Evolutionary conservation across 2,888 invertebrate genomes (phyloP), one percentile per base, ranked within the genome.

Genomic region (Steinernema hermaphroditum): DNA sequence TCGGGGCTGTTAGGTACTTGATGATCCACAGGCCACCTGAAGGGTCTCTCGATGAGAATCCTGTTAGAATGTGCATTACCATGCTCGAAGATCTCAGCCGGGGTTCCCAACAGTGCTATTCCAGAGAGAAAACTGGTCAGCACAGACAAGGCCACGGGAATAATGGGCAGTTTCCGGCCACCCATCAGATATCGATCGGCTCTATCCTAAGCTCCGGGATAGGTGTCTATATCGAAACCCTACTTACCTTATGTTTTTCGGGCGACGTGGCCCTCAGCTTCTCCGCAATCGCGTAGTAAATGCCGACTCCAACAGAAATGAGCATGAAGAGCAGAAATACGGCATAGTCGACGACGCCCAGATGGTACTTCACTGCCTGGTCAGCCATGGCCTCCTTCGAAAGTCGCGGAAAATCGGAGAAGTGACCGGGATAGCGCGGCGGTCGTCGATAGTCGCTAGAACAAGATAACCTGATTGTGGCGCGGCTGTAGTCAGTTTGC

Each of bases 71-170:
- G 49, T 49, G 37, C 46, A 6, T 62, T 32, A 62, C 62, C 62
- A 62, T 62, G 62, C 16, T 62, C 62, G 29, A 62, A 71, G 24
- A 71, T 62, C 27, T 71, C 57, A 2, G 71, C 71, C 16, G 71
- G 71, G 0, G 44, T 62, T 54, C 71, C 71, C 27, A 71, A 24
- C 4, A 71, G 43, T 9, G 50, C 43, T 12, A 71, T 62, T 37
- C 71, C 71, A 22, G 71, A 71, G 6, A 71, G 50, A 22, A 71
- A 71, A 43, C 57, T 71, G 9, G 71, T 57, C 22, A 71, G n/a
- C 24, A 71, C 43, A 2, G 71, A 71, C 1, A 71, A 27, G 6
- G 71, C 57, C 16, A 71, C 43, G 0, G 71, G 71, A 14, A 71
- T 41, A 16, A 71, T 62, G 27, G 71, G 71, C 37, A 71, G 54